phyloP scores from a whole-genome alignment of 1,140 invertebrate genomes.

The Drosophila elegans region DNA sequence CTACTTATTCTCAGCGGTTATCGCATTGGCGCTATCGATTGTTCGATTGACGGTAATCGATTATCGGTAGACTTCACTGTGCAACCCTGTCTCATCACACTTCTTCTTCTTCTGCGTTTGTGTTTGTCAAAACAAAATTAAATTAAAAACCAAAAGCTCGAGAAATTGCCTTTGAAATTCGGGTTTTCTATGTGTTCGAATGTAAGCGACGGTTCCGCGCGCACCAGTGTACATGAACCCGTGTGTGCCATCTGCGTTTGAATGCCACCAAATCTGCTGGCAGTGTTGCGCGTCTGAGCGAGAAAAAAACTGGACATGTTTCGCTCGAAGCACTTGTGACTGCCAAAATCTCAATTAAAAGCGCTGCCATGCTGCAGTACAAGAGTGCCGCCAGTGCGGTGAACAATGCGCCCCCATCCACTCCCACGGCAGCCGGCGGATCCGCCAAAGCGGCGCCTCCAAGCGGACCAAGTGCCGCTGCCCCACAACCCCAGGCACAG shows the following conservation, averaged over 20 bases:
- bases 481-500: background rate
- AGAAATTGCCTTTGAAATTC: background rate
- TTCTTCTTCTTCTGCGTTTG: conserved; percentile 63
- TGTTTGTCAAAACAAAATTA: conserved; percentile 80
- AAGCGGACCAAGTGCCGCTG: conserved; percentile 23
- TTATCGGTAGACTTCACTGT: conserved; percentile 29
- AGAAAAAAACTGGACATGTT: conserved; percentile 53
- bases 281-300: conserved; percentile 33
- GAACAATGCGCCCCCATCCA: conserved; percentile 32
- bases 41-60: background rate
- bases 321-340: conserved; percentile 31
- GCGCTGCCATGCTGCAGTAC: conserved; percentile 61
- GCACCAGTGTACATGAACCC: background rate
- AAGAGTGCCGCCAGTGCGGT: conserved; percentile 52
- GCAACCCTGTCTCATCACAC: conserved; percentile 35
- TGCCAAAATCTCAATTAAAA: conserved; percentile 10
- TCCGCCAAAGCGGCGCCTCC: conserved; percentile 43
- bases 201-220: background rate
- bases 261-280: conserved; percentile 12
- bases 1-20: background rate
- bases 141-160: conserved; percentile 42
- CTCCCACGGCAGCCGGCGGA: conserved; percentile 25
- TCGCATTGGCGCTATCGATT: conserved; percentile 20
- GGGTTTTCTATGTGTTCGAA: conserved; percentile 3
- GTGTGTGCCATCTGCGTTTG: conserved; percentile 18